A percentile compares a stretch with the other conserved stretches of the same genome.
Conservation (phyloP, 2,113 vertebrate genomes). For the Tachysurus vachellii region DNA sequence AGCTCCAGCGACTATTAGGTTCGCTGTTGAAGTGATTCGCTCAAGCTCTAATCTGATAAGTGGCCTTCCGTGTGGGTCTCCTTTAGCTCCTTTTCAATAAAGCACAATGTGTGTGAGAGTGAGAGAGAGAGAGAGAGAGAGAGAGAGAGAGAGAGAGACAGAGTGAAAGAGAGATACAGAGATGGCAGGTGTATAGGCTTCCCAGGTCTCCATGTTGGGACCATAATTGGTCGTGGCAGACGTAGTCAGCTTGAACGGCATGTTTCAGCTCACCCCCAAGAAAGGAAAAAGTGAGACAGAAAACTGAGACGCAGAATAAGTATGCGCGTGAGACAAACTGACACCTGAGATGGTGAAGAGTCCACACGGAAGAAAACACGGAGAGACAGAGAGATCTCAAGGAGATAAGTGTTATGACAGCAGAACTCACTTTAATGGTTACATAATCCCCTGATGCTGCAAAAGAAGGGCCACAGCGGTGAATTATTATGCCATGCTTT, state of each 20-base stretch:
- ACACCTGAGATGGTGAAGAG: constrained; percentile 59
- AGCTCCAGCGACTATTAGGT: constrained; percentile 17
- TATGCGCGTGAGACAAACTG: constrained; percentile 36
- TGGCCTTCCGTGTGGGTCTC: constrained; percentile 9
- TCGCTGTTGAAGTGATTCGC: constrained; percentile 27
- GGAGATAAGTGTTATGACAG: constrained; percentile 49
- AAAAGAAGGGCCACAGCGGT: constrained; percentile 27
- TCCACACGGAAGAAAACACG: constrained; percentile 20
- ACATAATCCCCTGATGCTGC: constrained; percentile 44
- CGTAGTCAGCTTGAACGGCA: constrained; percentile 62
- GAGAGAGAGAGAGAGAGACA: constrained; percentile 37
- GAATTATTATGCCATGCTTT: constrained; percentile 7
- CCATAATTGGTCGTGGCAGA: constrained; percentile 73
- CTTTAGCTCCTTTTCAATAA: constrained; percentile 24
- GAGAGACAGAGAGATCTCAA: constrained; percentile 57
- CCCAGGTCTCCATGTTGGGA: constrained; percentile 57
- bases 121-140: constrained; percentile 34
- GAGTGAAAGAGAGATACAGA: constrained; percentile 57
- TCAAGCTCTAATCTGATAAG: constrained; percentile 45
- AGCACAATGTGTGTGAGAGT: not conserved
- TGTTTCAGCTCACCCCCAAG: constrained; percentile 47
- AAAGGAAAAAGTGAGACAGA: constrained; percentile 38
- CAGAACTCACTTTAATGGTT: constrained; percentile 37
- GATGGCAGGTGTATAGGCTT: constrained; percentile 70
- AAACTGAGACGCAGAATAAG: constrained; percentile 38